phyloP scores from a whole-genome alignment of 2,113 vertebrate species.

The Tretioscincus oriximinensis region DNA sequence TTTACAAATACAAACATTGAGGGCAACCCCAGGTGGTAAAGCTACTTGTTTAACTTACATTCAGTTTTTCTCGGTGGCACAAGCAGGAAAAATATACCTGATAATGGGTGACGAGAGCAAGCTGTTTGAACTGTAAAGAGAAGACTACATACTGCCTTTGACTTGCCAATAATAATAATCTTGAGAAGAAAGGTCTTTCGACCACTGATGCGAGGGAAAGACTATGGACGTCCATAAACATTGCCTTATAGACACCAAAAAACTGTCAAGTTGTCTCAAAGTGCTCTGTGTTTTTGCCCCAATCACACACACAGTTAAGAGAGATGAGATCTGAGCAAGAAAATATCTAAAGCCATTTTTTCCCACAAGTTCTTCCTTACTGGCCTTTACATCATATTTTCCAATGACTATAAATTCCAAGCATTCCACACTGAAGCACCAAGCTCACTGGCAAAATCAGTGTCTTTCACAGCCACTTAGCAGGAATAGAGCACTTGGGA shows the following conservation, averaged over 20 bases:
- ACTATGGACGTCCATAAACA: background rate
- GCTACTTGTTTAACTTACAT: slow-evolving; percentile 25
- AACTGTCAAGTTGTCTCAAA: background rate
- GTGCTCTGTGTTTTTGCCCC: too few relatives aligned
- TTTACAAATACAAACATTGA: slow-evolving; percentile 22
- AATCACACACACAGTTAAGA: background rate
- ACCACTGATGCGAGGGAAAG: background rate
- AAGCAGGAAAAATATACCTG: slow-evolving; percentile 14
- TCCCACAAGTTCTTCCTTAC: background rate
- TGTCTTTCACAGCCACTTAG: slow-evolving; percentile 6
- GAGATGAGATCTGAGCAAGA: background rate
- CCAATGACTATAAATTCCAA: slow-evolving; percentile 1
- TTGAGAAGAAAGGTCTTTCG: slow-evolving; percentile 1
- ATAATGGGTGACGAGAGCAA: slow-evolving; percentile 8
- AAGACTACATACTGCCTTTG: slow-evolving; percentile 8
- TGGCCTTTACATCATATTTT: background rate
- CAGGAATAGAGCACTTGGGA: slow-evolving; percentile 16
- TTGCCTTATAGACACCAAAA: background rate
- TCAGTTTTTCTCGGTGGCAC: slow-evolving; percentile 31
- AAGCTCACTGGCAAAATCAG: slow-evolving; percentile 9
- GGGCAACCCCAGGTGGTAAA: slow-evolving; percentile 13
- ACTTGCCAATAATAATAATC: slow-evolving; percentile 23
- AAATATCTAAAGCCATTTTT: background rate
- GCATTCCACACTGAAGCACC: slow-evolving; percentile 13
- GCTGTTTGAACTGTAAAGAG: slow-evolving; percentile 4